Percentiles rank a stretch among this genome's conserved stretches.
phyloP scores from a whole-genome alignment of 2,888 invertebrate genomes.

The Drosophila picticornis region DNA sequence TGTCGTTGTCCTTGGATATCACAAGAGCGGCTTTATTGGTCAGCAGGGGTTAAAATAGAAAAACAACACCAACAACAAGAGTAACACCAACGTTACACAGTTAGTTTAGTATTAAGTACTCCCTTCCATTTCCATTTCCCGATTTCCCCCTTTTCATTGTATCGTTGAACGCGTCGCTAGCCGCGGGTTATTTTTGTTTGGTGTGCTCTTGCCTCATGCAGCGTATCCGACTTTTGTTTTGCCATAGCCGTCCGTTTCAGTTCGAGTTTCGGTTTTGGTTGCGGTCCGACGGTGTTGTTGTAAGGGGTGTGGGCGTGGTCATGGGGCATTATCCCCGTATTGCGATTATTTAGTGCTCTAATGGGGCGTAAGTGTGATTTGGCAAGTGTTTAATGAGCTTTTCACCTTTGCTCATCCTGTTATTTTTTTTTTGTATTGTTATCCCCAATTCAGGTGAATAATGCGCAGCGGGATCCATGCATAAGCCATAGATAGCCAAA shows the following conservation, averaged over 20 bases:
- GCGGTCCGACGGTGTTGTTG: neutral
- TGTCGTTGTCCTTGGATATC: constrained; percentile 72
- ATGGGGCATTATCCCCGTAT: constrained; percentile 49
- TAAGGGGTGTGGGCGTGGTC: constrained; percentile 2
- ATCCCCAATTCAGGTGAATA: constrained; percentile 32
- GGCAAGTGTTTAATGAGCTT: constrained; percentile 78
- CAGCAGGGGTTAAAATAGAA: constrained; percentile 72
- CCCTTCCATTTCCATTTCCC: constrained; percentile 38
- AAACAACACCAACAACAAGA: constrained; percentile 24
- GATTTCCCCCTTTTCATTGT: constrained; percentile 11
- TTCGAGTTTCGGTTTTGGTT: constrained; percentile 30
- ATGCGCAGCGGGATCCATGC: constrained; percentile 20
- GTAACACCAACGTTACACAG: constrained; percentile 32
- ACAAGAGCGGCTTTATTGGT: constrained; percentile 81
- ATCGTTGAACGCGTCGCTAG: constrained; percentile 46
- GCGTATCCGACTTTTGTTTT: constrained; percentile 37
- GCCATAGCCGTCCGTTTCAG: constrained; percentile 39
- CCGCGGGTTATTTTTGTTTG: constrained; percentile 74
- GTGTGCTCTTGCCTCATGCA: constrained; percentile 48
- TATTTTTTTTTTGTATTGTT: neutral
- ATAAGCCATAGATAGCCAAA: constrained; percentile 17
- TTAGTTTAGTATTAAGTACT: constrained; percentile 75
- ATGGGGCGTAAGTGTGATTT: constrained; percentile 78
- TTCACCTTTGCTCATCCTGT: constrained; percentile 46
- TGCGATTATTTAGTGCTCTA: constrained; percentile 76